These are phyloP conservation scores for Bos taurus DNA, from an alignment of 2,113 vertebrate genomes.

Conservation along the genomic window DNA sequence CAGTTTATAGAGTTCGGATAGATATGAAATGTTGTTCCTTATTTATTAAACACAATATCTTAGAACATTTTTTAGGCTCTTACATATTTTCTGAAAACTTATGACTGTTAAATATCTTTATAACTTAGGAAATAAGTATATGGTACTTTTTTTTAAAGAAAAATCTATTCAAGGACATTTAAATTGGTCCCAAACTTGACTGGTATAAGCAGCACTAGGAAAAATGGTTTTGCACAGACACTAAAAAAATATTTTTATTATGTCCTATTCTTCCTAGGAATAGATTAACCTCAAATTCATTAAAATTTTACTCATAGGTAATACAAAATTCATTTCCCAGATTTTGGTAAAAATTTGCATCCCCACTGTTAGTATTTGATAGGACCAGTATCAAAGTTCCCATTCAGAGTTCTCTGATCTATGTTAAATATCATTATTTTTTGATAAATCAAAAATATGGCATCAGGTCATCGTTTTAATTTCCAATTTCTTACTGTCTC, in stretches of 20 bases:
- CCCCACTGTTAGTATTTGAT: background rate
- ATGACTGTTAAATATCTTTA: background rate
- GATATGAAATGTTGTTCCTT: background rate
- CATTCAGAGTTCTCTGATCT: background rate
- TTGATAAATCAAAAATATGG: background rate
- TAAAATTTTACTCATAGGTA: background rate
- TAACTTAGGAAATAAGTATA: background rate
- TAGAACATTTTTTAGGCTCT: background rate
- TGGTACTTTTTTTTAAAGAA: background rate
- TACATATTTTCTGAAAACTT: background rate
- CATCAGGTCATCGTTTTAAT: background rate
- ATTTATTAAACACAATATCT: background rate
- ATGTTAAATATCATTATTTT: background rate
- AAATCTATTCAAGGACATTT: conserved; percentile 14
- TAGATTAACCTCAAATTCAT: background rate
- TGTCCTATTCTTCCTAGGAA: background rate
- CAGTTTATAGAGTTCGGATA: background rate
- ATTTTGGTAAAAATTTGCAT: background rate
- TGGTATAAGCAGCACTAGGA: background rate
- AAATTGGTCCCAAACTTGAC: background rate
- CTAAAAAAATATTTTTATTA: background rate
- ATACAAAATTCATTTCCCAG: background rate
- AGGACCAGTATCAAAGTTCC: background rate
- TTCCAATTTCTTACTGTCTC: background rate
- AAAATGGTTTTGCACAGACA: background rate